Conservation (phyloP, 2,797 vertebrate genomes). For the Loris lydekkerianus region DNA sequence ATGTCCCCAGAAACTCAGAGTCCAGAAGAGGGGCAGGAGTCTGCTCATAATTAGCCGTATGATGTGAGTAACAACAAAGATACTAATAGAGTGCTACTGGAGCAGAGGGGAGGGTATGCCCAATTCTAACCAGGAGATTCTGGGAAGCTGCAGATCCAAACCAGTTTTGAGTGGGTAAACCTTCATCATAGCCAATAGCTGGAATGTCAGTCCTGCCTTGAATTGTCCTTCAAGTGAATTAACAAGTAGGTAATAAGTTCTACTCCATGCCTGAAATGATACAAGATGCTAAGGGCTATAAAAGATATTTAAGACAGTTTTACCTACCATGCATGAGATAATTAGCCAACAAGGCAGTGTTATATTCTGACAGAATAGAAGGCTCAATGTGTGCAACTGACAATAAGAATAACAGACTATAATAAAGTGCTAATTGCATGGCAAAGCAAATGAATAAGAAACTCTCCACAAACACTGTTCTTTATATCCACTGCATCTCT, state of each 20-base stretch:
- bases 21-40: not conserved
- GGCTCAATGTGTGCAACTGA: conserved; percentile 23
- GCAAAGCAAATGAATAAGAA: conserved; percentile 42
- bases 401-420: not conserved
- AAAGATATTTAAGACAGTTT: conserved; percentile 41
- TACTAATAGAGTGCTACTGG: not conserved
- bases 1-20: not conserved
- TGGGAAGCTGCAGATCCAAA: not conserved
- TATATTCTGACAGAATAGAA: conserved; percentile 40
- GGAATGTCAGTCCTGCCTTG: not conserved
- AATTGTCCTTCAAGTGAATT: not conserved
- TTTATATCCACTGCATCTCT: not conserved
- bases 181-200: not conserved
- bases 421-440: not conserved
- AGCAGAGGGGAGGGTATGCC: not conserved
- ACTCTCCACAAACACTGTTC: not conserved
- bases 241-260: not conserved
- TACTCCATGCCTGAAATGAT: not conserved
- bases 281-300: not conserved
- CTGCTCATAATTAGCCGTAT: not conserved
- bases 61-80: not conserved
- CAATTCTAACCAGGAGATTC: not conserved
- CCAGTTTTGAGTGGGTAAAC: not conserved
- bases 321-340: conserved; percentile 39
- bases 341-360: conserved; percentile 50